A percentile compares a stretch with the other conserved stretches of the same genome.
Evolutionary conservation across 2,888 invertebrate genomes (phyloP).

Genomic region (Drosophila emarginata): DNA sequence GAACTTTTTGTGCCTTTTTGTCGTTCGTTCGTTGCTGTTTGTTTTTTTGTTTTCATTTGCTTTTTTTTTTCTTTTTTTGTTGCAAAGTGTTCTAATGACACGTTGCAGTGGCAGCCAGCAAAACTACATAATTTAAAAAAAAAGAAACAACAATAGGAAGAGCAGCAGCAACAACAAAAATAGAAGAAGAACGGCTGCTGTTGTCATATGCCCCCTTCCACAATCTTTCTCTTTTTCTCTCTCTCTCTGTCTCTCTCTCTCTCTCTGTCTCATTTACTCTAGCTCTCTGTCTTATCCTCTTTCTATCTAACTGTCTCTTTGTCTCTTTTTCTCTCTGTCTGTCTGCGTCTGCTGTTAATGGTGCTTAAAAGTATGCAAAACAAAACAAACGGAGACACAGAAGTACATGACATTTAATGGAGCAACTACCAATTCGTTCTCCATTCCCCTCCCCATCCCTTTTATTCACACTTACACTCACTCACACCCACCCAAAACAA

Average conservation of each 20-base stretch:
- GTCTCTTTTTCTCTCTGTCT: conserved; percentile 28
- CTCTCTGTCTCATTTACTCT: conserved; percentile 27
- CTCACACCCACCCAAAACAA: background rate
- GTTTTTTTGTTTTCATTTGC: background rate
- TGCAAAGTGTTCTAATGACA: conserved; percentile 62
- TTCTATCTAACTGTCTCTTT: conserved; percentile 17
- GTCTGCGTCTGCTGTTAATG: conserved; percentile 44
- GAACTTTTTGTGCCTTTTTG: conserved; percentile 39
- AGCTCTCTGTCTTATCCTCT: background rate
- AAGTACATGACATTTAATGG: conserved; percentile 65
- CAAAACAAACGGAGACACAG: conserved; percentile 30
- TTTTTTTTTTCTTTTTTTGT: conserved; percentile 22
- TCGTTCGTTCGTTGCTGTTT: background rate
- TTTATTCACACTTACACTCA: background rate
- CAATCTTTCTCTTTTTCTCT: background rate
- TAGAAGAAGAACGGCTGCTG: conserved; percentile 17
- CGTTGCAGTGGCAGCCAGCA: conserved; percentile 53
- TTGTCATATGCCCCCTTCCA: conserved; percentile 5
- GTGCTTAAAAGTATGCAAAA: conserved; percentile 65
- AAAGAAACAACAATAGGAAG: conserved; percentile 38
- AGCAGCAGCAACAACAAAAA: conserved; percentile 39
- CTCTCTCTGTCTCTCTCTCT: background rate
- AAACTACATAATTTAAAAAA: conserved; percentile 57
- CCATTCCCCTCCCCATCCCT: background rate
- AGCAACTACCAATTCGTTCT: conserved; percentile 30